Conservation (phyloP, 2,888 invertebrate genomes). For the Pilophorus perplexus region DNA sequence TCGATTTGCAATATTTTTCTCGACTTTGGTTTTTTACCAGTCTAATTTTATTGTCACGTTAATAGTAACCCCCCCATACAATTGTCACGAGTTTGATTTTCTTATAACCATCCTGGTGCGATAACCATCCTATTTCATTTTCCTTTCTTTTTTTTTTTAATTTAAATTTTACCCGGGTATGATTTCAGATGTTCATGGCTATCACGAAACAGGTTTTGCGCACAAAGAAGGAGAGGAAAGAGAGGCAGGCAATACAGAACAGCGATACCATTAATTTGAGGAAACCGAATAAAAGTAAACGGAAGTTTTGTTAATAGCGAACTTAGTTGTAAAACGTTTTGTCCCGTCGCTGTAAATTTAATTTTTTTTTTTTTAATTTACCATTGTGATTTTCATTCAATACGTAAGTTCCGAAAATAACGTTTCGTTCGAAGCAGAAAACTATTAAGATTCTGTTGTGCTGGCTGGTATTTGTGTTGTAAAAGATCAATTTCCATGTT, state of each 20-base stretch:
- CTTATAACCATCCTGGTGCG: too few relatives aligned
- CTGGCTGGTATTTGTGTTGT: background rate
- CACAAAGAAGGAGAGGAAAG: conserved; percentile 77
- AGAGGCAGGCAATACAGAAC: conserved; percentile 66
- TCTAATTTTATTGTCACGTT: too few relatives aligned
- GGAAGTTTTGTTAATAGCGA: conserved; percentile 51
- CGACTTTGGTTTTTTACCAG: too few relatives aligned
- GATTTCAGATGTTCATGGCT: conserved; percentile 66
- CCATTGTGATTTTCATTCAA: too few relatives aligned
- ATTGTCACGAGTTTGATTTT: too few relatives aligned
- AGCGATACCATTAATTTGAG: conserved; percentile 70
- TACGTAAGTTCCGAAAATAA: too few relatives aligned
- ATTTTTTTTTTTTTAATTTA: too few relatives aligned
- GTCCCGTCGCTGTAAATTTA: too few relatives aligned
- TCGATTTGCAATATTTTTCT: too few relatives aligned
- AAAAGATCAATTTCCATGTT: background rate
- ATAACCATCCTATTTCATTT: background rate
- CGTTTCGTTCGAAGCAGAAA: too few relatives aligned
- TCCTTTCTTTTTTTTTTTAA: background rate
- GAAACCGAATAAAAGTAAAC: conserved; percentile 54
- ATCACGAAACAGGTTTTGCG: conserved; percentile 78
- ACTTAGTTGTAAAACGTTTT: background rate
- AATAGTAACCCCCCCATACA: too few relatives aligned
- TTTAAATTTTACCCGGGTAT: background rate
- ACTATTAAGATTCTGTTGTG: background rate